Conservation (phyloP, 2,113 vertebrate genomes). For the Alces alces region DNA sequence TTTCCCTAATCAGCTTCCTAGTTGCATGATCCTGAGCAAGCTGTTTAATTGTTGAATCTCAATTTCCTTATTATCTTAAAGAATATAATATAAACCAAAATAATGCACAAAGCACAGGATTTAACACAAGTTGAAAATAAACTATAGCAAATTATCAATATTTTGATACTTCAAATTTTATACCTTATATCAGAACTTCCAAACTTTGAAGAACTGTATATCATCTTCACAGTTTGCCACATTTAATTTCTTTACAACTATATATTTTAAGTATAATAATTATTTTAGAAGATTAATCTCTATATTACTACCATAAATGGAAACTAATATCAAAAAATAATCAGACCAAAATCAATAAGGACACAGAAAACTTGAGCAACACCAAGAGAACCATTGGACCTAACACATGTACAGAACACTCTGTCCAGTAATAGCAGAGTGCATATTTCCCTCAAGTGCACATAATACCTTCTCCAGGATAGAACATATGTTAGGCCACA, state of each 20-base stretch:
- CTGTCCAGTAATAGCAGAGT: not conserved
- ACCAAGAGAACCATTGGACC: not conserved
- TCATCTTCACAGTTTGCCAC: not conserved
- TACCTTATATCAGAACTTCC: not conserved
- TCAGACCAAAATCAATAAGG: not conserved
- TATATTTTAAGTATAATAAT: not conserved
- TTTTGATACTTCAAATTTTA: not conserved
- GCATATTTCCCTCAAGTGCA: not conserved
- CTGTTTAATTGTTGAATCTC: not conserved
- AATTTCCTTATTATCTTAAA: not conserved
- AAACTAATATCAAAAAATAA: not conserved
- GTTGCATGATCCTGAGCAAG: not conserved
- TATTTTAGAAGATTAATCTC: not conserved
- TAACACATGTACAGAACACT: not conserved
- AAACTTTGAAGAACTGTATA: not conserved
- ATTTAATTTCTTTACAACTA: not conserved
- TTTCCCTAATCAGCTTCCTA: not conserved
- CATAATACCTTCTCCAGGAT: not conserved
- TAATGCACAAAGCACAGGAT: not conserved
- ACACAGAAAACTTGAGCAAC: not conserved
- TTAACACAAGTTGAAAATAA: not conserved
- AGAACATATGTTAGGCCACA: not conserved
- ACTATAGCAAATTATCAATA: not conserved
- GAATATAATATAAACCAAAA: not conserved
- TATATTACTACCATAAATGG: not conserved